Percentiles rank a stretch among this genome's conserved stretches.
phyloP scores from a whole-genome alignment of 1,140 invertebrate species.

The Drosophila bocqueti region DNA sequence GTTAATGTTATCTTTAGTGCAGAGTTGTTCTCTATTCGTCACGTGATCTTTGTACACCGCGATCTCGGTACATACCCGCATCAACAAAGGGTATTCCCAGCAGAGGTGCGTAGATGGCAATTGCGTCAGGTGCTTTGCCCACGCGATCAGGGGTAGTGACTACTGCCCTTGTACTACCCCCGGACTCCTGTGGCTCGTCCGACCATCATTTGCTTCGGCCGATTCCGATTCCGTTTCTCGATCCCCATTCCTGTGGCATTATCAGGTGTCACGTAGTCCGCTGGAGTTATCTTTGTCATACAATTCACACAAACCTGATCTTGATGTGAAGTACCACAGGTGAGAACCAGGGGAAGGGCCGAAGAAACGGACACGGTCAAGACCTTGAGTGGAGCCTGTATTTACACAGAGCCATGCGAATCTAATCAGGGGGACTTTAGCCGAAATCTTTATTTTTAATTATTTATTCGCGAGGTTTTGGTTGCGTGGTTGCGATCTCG shows the following conservation, averaged over 20 bases:
- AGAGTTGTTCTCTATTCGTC: neutral
- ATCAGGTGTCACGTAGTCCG: slow-evolving; percentile 51
- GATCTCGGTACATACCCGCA: neutral
- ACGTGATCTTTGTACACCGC: neutral
- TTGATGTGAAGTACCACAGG: slow-evolving; percentile 47
- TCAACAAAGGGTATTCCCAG: slow-evolving; percentile 24
- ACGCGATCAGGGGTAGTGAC: slow-evolving; percentile 14
- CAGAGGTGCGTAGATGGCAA: slow-evolving; percentile 26
- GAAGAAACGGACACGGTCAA: slow-evolving; percentile 19
- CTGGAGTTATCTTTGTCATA: slow-evolving; percentile 32
- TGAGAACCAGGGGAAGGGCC: slow-evolving; percentile 23
- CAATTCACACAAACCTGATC: slow-evolving; percentile 28
- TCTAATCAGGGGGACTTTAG: slow-evolving; percentile 24
- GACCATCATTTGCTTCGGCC: neutral
- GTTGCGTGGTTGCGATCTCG: neutral
- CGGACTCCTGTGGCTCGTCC: neutral
- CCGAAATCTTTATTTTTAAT: slow-evolving; percentile 18
- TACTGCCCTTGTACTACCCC: slow-evolving; percentile 17
- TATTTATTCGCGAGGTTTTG: neutral
- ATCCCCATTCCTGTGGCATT: slow-evolving; percentile 33
- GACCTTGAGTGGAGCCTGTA: slow-evolving; percentile 27
- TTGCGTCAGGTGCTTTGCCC: slow-evolving; percentile 16
- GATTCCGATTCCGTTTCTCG: slow-evolving; percentile 10
- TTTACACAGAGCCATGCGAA: slow-evolving; percentile 30
- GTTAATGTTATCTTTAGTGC: neutral